Conservation (phyloP, 2,113 vertebrate species). For the Blennius ocellaris region DNA sequence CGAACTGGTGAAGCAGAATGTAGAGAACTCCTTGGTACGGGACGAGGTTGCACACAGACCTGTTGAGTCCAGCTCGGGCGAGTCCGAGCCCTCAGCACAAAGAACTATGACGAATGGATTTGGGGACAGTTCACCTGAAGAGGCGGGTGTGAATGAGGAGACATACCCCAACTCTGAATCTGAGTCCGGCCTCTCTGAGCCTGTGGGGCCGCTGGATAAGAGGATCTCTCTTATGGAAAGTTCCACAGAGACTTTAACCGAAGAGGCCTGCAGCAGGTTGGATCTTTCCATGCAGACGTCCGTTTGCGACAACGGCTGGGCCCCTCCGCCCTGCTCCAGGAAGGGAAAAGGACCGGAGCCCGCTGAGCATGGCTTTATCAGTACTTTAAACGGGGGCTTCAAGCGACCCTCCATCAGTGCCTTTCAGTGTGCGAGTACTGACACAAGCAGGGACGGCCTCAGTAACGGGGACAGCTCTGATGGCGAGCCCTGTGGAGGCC, state of each 20-base stretch:
- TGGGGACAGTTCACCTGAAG: constrained; percentile 37
- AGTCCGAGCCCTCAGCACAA: constrained; percentile 38
- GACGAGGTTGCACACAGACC: constrained; percentile 21
- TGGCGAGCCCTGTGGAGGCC: constrained; percentile 61
- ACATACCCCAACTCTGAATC: constrained; percentile 39
- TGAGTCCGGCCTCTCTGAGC: constrained; percentile 62
- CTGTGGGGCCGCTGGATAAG: constrained; percentile 70
- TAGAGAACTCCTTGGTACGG: constrained; percentile 32
- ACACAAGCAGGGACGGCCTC: constrained; percentile 83
- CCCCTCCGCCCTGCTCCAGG: constrained; percentile 47
- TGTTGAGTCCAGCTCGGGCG: constrained; percentile 4
- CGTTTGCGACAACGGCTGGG: constrained; percentile 39
- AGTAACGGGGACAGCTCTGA: constrained; percentile 85
- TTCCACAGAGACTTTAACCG: constrained; percentile 89
- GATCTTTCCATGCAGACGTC: constrained; percentile 59
- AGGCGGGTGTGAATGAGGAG: constrained; percentile 53
- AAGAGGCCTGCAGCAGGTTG: constrained; percentile 79
- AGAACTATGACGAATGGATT: constrained; percentile 77
- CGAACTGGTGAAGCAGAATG: constrained; percentile 37
- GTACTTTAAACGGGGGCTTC: constrained; percentile 85
- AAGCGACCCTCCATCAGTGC: constrained; percentile 86
- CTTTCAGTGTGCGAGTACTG: constrained; percentile 84
- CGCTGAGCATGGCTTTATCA: constrained; percentile 70
- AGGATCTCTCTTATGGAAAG: constrained; percentile 85
- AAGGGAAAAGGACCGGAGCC: constrained; percentile 66